phyloP scores from a whole-genome alignment of 1,140 invertebrate species.

The Maconellicoccus hirsutus region DNA sequence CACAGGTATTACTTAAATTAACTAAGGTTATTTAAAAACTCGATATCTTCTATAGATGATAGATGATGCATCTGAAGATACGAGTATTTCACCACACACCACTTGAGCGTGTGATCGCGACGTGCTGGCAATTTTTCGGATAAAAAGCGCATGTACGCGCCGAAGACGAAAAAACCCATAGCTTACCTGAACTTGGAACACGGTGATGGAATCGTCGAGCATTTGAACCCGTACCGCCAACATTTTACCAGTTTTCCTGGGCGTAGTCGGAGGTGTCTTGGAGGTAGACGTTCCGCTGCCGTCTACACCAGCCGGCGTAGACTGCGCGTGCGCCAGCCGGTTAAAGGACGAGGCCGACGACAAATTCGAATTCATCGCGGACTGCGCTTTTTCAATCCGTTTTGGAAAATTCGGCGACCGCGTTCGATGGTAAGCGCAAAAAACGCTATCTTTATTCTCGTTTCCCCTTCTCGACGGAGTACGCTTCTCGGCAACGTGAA shows the following conservation, averaged over 20 bases:
- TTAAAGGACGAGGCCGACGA: slow-evolving; percentile 29
- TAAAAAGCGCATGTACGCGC: too few species aligned
- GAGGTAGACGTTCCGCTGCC: slow-evolving; percentile 26
- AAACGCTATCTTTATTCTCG: too few species aligned
- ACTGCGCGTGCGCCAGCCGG: slow-evolving; percentile 63
- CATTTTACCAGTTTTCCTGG: slow-evolving; percentile 63
- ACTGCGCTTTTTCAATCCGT: slow-evolving; percentile 48
- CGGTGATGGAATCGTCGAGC: slow-evolving; percentile 74
- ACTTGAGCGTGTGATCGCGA: not conserved
- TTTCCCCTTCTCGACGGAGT: too few species aligned
- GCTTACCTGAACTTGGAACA: slow-evolving; percentile 80
- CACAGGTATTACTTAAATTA: too few species aligned
- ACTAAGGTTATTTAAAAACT: too few species aligned
- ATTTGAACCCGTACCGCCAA: slow-evolving; percentile 73
- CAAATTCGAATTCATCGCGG: not conserved
- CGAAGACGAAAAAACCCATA: not conserved
- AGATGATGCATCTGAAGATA: too few species aligned
- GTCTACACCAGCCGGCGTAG: slow-evolving; percentile 67
- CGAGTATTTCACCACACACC: not conserved
- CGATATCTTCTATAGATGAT: too few species aligned
- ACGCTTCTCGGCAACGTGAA: too few species aligned
- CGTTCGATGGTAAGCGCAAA: too few species aligned
- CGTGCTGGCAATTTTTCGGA: not conserved
- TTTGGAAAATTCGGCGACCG: slow-evolving; percentile 16
- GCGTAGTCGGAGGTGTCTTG: slow-evolving; percentile 27